Evolutionary conservation across 2,888 invertebrate species (phyloP).

Genomic region (Exocentrus adspersus): DNA sequence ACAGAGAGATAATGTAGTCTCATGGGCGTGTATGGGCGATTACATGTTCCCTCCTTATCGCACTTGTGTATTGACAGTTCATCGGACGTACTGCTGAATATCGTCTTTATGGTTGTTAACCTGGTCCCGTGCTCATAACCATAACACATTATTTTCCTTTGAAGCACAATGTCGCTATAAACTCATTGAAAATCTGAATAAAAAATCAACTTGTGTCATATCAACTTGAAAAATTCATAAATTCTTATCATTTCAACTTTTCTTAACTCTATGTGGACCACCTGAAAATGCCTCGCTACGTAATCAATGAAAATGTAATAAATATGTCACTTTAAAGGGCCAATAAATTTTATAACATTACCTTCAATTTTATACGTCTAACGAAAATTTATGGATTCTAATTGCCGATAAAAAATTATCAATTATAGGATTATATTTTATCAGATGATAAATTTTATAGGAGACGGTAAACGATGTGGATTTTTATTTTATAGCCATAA

Average conservation of each 20-base stretch:
- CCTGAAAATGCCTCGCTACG: neutral
- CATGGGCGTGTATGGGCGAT: too few species aligned
- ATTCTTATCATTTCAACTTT: neutral
- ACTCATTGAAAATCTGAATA: too few species aligned
- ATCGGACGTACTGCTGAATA: too few species aligned
- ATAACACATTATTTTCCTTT: too few species aligned
- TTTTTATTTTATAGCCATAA: conserved; percentile 40
- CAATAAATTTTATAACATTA: conserved; percentile 27
- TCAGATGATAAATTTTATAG: conserved; percentile 53
- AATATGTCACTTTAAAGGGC: conserved; percentile 26
- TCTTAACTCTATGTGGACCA: conserved; percentile 6
- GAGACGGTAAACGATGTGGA: conserved; percentile 37
- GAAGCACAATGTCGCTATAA: too few species aligned
- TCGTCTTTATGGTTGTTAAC: too few species aligned
- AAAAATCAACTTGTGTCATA: too few species aligned
- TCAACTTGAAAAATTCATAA: too few species aligned
- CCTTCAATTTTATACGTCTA: conserved; percentile 29
- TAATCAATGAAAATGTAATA: conserved; percentile 27
- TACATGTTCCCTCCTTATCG: too few species aligned
- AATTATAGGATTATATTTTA: conserved; percentile 55
- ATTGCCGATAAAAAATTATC: conserved; percentile 57
- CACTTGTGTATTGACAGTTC: too few species aligned
- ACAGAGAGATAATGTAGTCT: too few species aligned
- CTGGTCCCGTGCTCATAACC: too few species aligned
- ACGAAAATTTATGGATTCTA: conserved; percentile 53